A percentile compares a stretch with the other conserved stretches of the same genome.
Evolutionary conservation across 2,888 invertebrate genomes (phyloP).

Genomic region (Carterocephalus palaemon): DNA sequence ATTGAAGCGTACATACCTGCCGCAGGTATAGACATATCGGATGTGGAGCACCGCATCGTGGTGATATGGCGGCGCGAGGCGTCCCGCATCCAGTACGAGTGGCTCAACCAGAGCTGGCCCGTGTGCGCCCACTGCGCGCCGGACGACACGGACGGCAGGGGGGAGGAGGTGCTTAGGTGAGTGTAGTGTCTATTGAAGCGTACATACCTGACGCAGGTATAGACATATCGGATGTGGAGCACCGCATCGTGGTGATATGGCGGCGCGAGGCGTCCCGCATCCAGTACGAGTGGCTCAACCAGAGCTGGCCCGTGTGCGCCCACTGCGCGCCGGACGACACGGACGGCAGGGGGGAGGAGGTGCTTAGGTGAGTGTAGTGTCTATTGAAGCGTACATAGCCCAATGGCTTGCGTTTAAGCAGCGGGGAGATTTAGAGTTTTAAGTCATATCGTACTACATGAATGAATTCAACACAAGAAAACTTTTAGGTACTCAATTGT

Average conservation of each 20-base stretch:
- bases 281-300: slow-evolving; percentile 93
- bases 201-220: slow-evolving; percentile 62
- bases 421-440: no score
- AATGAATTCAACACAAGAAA: no score
- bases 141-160: slow-evolving; percentile 42
- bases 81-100: slow-evolving; percentile 93
- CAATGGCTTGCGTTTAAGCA: no score
- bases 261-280: slow-evolving; percentile 90
- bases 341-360: slow-evolving; percentile 55
- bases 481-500: no score
- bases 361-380: slow-evolving; percentile 34
- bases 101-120: slow-evolving; percentile 87
- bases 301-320: slow-evolving; percentile 82
- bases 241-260: slow-evolving; percentile 94
- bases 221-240: slow-evolving; percentile 73
- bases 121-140: slow-evolving; percentile 68
- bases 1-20: no score
- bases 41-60: slow-evolving; percentile 85
- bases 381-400: no score
- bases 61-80: slow-evolving; percentile 94
- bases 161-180: slow-evolving; percentile 50
- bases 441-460: no score
- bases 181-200: no score
- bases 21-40: slow-evolving; percentile 69
- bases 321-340: slow-evolving; percentile 51